A percentile compares a stretch with the other conserved stretches of the same genome.
These are phyloP conservation scores for Tor tambroides DNA, from an alignment of 2,113 vertebrate species.

Conservation along the genomic window DNA sequence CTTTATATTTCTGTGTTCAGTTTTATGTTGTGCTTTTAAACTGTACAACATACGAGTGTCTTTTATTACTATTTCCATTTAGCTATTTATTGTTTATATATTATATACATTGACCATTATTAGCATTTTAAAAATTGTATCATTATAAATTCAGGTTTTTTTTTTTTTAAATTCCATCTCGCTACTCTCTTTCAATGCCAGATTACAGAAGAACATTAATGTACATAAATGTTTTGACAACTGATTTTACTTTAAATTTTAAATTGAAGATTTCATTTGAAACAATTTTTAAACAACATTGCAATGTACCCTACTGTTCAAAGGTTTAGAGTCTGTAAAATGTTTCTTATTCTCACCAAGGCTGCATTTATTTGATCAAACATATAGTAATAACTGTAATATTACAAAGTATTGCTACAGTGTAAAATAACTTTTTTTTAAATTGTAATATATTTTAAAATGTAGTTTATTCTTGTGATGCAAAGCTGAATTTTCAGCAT, in stretches of 20 bases:
- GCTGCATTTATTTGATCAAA: neutral
- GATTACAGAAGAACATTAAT: neutral
- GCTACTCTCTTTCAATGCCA: neutral
- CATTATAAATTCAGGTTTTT: neutral
- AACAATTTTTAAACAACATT: neutral
- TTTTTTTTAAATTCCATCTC: neutral
- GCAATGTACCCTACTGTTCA: neutral
- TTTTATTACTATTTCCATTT: neutral
- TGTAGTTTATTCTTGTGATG: neutral
- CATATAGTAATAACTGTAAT: neutral
- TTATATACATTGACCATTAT: neutral
- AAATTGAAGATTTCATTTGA: neutral
- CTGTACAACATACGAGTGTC: neutral
- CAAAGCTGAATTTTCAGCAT: neutral
- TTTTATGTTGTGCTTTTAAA: neutral
- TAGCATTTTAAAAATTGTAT: neutral
- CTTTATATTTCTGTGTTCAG: slow-evolving; percentile 61
- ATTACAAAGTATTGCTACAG: neutral
- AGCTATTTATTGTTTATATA: neutral
- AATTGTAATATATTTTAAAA: neutral
- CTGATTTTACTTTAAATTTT: neutral
- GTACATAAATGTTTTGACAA: neutral
- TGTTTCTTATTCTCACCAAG: neutral
- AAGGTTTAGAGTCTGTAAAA: neutral
- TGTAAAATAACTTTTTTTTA: neutral